phyloP scores from a whole-genome alignment of 2,888 invertebrate species.

The Blomia tropicalis region DNA sequence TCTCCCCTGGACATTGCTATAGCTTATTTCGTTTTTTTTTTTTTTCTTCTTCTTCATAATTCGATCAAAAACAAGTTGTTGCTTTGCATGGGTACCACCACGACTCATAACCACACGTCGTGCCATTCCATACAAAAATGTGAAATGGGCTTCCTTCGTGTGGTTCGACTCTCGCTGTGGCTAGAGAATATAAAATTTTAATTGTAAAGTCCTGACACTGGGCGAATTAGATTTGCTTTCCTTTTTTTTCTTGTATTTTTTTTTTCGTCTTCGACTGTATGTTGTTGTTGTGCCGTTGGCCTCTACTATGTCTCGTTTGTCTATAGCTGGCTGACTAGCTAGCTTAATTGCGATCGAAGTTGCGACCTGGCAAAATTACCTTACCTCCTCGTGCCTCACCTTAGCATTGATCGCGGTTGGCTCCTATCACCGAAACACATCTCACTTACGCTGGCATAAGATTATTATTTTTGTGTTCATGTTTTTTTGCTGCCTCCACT shows the following conservation, averaged over 20 bases:
- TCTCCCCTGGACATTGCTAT: not conserved
- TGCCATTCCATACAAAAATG: too few species aligned
- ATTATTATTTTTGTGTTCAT: not conserved
- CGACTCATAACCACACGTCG: too few species aligned
- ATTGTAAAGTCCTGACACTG: not conserved
- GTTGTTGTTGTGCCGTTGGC: too few species aligned
- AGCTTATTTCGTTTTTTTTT: not conserved
- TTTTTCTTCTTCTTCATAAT: not conserved
- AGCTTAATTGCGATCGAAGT: slow-evolving; percentile 2
- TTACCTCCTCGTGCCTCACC: not conserved
- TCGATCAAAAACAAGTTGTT: slow-evolving; percentile 12
- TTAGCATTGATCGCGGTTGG: not conserved
- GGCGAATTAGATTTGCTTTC: slow-evolving; percentile 14
- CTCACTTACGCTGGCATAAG: not conserved
- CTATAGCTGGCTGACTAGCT: not conserved
- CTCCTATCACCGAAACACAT: too few species aligned
- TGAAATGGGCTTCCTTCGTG: too few species aligned
- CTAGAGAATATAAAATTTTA: slow-evolving; percentile 8
- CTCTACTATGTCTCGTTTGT: too few species aligned
- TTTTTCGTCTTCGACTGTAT: too few species aligned
- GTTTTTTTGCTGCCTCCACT: not conserved
- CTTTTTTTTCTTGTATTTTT: not conserved
- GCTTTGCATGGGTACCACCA: not conserved
- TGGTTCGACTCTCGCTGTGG: too few species aligned
- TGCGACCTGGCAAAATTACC: too few species aligned